A percentile compares a stretch with the other conserved stretches of the same genome.
Conservation (phyloP, 2,797 vertebrate species). For the Falco concolor region DNA sequence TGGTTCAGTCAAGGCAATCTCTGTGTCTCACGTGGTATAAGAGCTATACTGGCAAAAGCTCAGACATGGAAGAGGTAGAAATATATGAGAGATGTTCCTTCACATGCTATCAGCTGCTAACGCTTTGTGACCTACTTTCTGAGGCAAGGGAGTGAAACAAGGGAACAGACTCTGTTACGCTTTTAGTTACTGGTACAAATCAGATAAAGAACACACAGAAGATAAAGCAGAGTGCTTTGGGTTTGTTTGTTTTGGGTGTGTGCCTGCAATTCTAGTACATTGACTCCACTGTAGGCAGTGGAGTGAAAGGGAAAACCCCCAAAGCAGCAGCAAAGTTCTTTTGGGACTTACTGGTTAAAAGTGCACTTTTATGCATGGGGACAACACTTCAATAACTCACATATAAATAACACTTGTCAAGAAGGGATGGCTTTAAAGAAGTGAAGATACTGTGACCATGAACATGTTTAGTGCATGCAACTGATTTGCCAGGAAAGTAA, state of each 20-base stretch:
- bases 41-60: not conserved
- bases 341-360: not conserved
- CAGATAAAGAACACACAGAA: not conserved
- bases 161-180: not conserved
- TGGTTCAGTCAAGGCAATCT: not conserved
- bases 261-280: not conserved
- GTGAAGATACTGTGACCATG: not conserved
- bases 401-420: not conserved
- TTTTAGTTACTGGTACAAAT: not conserved
- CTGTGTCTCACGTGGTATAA: not conserved
- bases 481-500: not conserved
- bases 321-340: not conserved
- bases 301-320: not conserved
- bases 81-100: not conserved
- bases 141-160: not conserved
- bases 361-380: not conserved
- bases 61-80: not conserved
- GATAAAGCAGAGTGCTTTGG: not conserved
- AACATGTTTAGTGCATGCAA: not conserved
- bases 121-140: not conserved
- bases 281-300: not conserved
- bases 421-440: not conserved
- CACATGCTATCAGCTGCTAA: not conserved
- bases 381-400: not conserved
- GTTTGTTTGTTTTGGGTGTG: not conserved